Conservation (phyloP, 1,140 invertebrate genomes). For the Sarcophaga peregrina region DNA sequence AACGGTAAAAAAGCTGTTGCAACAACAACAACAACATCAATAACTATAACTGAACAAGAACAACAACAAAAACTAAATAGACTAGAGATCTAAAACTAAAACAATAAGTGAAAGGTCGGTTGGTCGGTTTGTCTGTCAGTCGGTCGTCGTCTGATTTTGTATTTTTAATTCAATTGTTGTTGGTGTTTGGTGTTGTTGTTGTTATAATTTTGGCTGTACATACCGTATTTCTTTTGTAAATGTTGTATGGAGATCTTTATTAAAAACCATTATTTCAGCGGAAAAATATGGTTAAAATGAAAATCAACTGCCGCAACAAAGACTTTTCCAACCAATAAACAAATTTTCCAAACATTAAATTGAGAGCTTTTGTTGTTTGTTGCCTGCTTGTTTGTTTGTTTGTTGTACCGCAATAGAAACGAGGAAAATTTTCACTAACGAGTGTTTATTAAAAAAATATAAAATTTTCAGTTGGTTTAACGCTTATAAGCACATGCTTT, state of each 20-base stretch:
- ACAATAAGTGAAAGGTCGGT: conserved; percentile 22
- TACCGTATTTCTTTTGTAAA: background rate
- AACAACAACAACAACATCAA: background rate
- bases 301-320: background rate
- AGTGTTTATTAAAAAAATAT: background rate
- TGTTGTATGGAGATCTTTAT: conserved; percentile 16
- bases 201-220: background rate
- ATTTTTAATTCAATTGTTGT: background rate
- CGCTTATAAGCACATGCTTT: background rate
- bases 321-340: background rate
- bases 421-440: background rate
- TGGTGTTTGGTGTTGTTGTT: background rate
- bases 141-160: too few species aligned
- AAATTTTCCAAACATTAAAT: background rate
- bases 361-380: too few species aligned
- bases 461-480: background rate
- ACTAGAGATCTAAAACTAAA: background rate
- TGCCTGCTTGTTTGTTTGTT: too few species aligned
- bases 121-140: background rate
- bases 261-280: background rate
- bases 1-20: too few species aligned
- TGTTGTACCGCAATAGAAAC: background rate
- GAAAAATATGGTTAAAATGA: conserved; percentile 9
- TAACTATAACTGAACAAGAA: background rate
- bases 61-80: background rate